phyloP scores from a whole-genome alignment of 2,797 vertebrate species.

The Sebastes alutus region DNA sequence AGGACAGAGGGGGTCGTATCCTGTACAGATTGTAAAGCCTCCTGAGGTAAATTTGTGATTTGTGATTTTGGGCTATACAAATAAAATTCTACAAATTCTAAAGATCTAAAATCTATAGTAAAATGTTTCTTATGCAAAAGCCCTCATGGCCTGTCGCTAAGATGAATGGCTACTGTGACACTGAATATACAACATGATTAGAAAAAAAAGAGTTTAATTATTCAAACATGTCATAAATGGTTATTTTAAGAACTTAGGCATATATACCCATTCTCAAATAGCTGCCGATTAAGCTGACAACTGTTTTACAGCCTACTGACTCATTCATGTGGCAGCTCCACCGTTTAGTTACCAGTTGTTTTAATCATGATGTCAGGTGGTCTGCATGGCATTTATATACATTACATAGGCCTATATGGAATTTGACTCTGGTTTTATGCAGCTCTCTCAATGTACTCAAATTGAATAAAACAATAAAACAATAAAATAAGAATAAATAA shows the following conservation, averaged over 20 bases:
- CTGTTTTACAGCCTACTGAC: not conserved
- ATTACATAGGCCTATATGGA: no score
- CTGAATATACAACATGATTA: not conserved
- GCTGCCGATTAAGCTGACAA: not conserved
- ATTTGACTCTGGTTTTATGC: not conserved
- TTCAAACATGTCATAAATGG: not conserved
- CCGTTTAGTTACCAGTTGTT: not conserved
- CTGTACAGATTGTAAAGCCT: no score
- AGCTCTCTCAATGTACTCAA: not conserved
- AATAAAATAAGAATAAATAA: no score
- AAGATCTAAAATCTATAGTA: not conserved
- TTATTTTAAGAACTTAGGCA: not conserved
- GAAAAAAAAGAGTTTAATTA: not conserved
- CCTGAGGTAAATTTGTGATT: no score
- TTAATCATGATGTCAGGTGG: not conserved
- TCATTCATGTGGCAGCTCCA: not conserved
- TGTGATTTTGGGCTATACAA: no score
- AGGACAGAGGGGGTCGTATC: no score
- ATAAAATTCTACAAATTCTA: no score
- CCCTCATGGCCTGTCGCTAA: not conserved
- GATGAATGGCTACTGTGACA: not conserved
- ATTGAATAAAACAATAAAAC: no score
- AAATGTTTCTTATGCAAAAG: not conserved
- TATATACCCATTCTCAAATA: not conserved
- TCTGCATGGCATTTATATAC: no score